A percentile compares a stretch with the other conserved stretches of the same genome.
phyloP scores from a whole-genome alignment of 2,888 invertebrate species.

The Noctua comes region DNA sequence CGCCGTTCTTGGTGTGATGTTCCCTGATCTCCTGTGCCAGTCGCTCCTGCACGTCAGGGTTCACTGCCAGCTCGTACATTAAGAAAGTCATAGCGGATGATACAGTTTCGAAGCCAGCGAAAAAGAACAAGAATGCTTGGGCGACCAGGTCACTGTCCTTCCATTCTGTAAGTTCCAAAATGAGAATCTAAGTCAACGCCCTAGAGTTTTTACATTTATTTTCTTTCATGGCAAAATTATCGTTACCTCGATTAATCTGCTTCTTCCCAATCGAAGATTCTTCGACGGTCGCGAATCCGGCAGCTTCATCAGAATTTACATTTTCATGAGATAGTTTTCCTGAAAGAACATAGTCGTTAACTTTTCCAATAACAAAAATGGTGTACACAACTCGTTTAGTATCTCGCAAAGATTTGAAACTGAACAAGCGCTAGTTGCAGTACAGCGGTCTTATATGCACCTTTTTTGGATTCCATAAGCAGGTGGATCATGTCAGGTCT shows the following conservation, averaged over 20 bases:
- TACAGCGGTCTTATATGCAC: slow-evolving; percentile 54
- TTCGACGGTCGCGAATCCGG: slow-evolving; percentile 83
- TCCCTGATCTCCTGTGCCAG: too few species aligned
- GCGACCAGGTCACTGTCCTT: slow-evolving; percentile 74
- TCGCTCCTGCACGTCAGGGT: too few species aligned
- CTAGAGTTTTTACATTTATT: neutral
- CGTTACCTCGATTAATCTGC: slow-evolving; percentile 69
- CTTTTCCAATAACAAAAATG: neutral
- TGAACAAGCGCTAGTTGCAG: neutral
- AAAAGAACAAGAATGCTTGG: slow-evolving; percentile 78
- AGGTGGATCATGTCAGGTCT: slow-evolving; percentile 90
- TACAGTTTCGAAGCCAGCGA: slow-evolving; percentile 79
- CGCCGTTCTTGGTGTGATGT: slow-evolving; percentile 71
- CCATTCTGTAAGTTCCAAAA: slow-evolving; percentile 65
- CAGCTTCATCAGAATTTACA: slow-evolving; percentile 69
- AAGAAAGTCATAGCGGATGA: slow-evolving; percentile 75
- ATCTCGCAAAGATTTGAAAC: neutral
- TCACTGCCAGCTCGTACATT: too few species aligned
- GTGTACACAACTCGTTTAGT: neutral
- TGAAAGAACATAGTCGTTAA: slow-evolving; percentile 9
- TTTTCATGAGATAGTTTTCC: slow-evolving; percentile 72
- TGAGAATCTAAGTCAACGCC: neutral
- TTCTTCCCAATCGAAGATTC: slow-evolving; percentile 80
- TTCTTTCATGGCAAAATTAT: neutral
- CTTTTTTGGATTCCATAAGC: slow-evolving; percentile 89